Conservation (phyloP, 1,140 invertebrate species). For the Drosophila santomea region DNA sequence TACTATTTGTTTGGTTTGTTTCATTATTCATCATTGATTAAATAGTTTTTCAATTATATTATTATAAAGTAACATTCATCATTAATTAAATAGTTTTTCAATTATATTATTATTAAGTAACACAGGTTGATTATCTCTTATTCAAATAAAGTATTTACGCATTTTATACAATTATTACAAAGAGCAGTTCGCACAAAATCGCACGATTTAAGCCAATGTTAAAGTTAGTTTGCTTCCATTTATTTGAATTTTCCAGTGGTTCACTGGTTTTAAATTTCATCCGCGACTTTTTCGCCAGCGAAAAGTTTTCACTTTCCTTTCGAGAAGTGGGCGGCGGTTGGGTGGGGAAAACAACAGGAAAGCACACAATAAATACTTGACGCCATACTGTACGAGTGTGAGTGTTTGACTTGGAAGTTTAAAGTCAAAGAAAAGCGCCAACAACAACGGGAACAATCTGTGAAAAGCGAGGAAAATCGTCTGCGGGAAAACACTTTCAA, state of each 20-base stretch:
- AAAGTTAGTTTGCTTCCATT: background rate
- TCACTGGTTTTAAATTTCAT: constrained; percentile 69
- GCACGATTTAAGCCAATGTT: background rate
- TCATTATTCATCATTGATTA: too few relatives aligned
- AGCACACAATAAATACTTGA: constrained; percentile 77
- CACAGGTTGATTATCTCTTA: too few relatives aligned
- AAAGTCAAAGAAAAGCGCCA: constrained; percentile 74
- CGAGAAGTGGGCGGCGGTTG: background rate
- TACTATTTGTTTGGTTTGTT: too few relatives aligned
- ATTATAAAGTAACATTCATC: background rate
- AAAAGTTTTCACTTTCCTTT: constrained; percentile 80
- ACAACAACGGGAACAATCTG: constrained; percentile 51
- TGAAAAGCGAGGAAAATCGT: constrained; percentile 38
- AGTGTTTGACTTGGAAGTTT: constrained; percentile 56
- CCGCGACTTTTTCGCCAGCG: constrained; percentile 59
- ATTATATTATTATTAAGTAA: background rate
- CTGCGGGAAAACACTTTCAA: constrained; percentile 69
- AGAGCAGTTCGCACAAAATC: background rate
- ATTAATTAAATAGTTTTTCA: background rate
- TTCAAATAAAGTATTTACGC: too few relatives aligned
- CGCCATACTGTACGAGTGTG: constrained; percentile 55
- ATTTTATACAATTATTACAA: background rate
- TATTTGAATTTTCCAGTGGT: constrained; percentile 21
- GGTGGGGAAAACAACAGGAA: constrained; percentile 32
- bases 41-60: background rate